Base-by-base conservation (phyloP, 2,797 vertebrate species). In the Hoplostethus atlanticus region DNA sequence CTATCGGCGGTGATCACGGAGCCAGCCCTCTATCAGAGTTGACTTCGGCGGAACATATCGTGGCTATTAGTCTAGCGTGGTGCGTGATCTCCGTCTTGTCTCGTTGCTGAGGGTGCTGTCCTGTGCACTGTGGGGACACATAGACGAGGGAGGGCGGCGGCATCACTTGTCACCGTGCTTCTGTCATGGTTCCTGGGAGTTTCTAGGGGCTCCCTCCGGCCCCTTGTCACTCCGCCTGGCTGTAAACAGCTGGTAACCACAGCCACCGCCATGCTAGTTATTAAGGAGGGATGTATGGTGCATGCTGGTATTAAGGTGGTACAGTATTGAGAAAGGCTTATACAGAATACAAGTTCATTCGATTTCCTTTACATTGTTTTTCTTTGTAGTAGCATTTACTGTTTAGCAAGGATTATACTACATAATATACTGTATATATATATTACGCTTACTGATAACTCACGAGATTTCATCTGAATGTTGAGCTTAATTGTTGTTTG, bases 81-180 rank as follows among this genome's bases (percentile, higher is more conserved):
- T 91, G 86, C 83, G 55, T 87, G 85, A 88, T 87, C 84, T 64
- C 66, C 78, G 57, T 76, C 85, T 80, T 84, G 79, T 71, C 86
- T 89, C 71, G 79, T 89, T 82, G 91, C 92, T 91, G 81, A 89
- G 83, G 90, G 91, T 90, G 90, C 89, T 89, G 83, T 88, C 80
- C 69, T 81, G 55, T 80, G 78, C 67, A 74, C 65, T 57, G 64
- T 56, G 54, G 77, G 73, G 76, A 88, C 79, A 86, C 83, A 82
- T 63, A 67, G 79, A 69, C 21, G 67, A 84, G 79, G 80, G 76
- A 77, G 76, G 83, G 68, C 51, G 44, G 53, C 38, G 65, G 76
- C 66, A 66, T 87, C 89, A 84, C 88, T 88, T 90, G 91, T 92
- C 91, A 91, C 84, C 78, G 60, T 48, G 85, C 58, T 87, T 87